These are phyloP conservation scores for Ploceus nigricollis DNA, from an alignment of 2,113 vertebrate species.

Conservation along the genomic window DNA sequence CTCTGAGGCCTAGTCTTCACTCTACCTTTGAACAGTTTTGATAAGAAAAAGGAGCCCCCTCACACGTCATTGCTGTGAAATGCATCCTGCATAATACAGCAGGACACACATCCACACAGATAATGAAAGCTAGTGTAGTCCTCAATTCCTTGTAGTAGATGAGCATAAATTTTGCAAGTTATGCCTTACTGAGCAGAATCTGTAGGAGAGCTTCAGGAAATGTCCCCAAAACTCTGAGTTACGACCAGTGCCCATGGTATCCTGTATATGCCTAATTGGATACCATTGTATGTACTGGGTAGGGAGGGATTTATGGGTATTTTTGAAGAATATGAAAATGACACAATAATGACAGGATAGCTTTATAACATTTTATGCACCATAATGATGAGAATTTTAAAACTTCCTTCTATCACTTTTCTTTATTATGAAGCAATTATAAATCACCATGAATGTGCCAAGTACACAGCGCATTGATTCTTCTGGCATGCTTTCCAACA, in stretches of 20 bases:
- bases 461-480: not conserved
- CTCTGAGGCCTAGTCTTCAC: not conserved
- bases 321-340: not conserved
- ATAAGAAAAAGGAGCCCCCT: not conserved
- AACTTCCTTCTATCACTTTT: not conserved
- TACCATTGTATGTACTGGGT: not conserved
- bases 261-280: not conserved
- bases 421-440: not conserved
- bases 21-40: not conserved
- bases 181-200: not conserved
- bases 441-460: not conserved
- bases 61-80: not conserved
- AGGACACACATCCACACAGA: not conserved
- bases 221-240: not conserved
- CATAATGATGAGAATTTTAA: not conserved
- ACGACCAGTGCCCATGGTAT: not conserved
- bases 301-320: not conserved
- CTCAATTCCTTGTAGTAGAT: not conserved
- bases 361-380: not conserved
- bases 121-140: not conserved
- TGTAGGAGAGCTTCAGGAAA: not conserved
- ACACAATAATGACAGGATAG: not conserved
- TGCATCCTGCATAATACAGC: not conserved
- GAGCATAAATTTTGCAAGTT: not conserved
- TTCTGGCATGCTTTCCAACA: not conserved